phyloP scores from a whole-genome alignment of 53 echinoderm and acorn worm genomes.

The Astropecten irregularis region DNA sequence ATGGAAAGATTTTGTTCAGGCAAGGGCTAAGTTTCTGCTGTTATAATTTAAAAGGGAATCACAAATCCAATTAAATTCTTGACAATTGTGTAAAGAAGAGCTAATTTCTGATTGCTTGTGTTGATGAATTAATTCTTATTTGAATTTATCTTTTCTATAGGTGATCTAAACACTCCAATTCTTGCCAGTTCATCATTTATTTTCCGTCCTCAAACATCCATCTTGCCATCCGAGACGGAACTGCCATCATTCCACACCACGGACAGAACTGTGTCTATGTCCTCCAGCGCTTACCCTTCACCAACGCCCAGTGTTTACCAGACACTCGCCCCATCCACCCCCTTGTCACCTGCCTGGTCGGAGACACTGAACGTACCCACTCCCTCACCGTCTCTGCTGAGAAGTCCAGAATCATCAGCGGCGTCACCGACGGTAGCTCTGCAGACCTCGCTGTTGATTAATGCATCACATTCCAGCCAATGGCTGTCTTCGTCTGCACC shows the following conservation, averaged over 20 bases:
- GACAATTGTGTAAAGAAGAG: too few species aligned
- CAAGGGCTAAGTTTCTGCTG: too few species aligned
- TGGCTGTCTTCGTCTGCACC: constrained; percentile 24
- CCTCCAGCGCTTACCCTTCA: background rate
- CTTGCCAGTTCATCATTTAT: constrained; percentile 18
- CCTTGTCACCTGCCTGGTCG: background rate
- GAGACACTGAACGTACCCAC: constrained; percentile 16
- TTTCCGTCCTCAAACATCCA: background rate
- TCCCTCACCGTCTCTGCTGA: background rate
- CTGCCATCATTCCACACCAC: background rate
- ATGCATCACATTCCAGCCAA: constrained; percentile 9
- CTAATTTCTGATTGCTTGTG: too few species aligned
- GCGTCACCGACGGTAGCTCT: background rate
- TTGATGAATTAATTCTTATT: background rate
- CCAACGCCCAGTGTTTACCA: background rate
- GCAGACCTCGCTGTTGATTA: background rate
- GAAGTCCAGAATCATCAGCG: background rate
- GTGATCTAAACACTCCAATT: background rate
- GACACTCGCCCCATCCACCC: constrained; percentile 1
- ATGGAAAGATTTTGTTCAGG: too few species aligned
- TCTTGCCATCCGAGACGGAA: constrained; percentile 23
- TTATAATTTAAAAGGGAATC: too few species aligned
- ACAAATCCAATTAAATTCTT: too few species aligned
- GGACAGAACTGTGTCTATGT: background rate
- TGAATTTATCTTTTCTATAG: background rate